Base-by-base conservation (phyloP, 1,140 invertebrate species). In the Triops longicaudatus region DNA sequence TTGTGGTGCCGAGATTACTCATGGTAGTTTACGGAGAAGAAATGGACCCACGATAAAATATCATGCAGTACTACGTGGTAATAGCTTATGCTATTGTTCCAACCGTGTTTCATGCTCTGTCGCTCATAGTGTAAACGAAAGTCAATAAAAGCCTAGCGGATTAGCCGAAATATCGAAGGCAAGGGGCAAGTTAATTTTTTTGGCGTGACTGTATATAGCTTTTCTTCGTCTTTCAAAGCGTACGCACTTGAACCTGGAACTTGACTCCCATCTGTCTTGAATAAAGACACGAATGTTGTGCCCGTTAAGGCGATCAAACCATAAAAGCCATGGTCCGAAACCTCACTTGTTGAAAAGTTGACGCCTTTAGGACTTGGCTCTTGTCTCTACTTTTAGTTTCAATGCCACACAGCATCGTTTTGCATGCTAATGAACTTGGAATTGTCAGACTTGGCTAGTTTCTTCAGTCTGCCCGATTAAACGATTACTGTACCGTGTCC, bases 331-430 rank as follows among this genome's bases (percentile, higher is more conserved):
- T 17, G 50, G 50, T 63, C 50, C 31, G 22, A 22, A 63, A 63
- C 22, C 50, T 63, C 50, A 63, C 50, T 63, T 6, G 9, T 22
- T 63, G 50, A 63, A 63, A 63, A 63, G n/a, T 63, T 63, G 14
- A 63, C 50, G 50, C n/a, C 50, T 63, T 63, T 63, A 22, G 22
- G n/a, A 22, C 50, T 63, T 17, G n/a, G 31, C 31, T 7, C 10
- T n/a, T 63, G 50, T 17, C 50, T 63, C 31, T 12, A 63, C 50
- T 63, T 63, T 17, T 63, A 17, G 14, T 63, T 63, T 63, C 50
- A 63, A 63, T 63, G 50, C 50, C 50, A 63, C 50, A 63, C 50
- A 63, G 22, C 50, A 63, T 63, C n/a, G 50, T 22, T 63, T 63
- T 17, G 50, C 14, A 63, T 63, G 50, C 50, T 63, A 63, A 63